These are phyloP conservation scores for Centrocercus urophasianus DNA, from an alignment of 2,113 vertebrate genomes.

Conservation along the genomic window DNA sequence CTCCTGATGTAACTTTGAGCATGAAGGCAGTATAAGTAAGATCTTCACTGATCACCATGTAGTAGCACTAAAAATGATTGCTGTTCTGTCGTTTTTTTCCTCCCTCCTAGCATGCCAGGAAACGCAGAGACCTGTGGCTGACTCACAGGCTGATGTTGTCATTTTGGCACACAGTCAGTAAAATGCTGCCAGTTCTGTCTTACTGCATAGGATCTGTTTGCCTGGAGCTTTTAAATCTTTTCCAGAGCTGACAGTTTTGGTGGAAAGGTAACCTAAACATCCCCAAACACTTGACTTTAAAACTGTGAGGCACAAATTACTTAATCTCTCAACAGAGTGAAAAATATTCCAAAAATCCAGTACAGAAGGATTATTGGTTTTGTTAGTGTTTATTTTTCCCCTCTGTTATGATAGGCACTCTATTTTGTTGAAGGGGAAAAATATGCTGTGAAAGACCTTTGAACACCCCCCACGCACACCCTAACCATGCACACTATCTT, in stretches of 20 bases:
- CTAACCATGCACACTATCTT: not conserved
- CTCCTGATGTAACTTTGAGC: not conserved
- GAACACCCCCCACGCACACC: not conserved
- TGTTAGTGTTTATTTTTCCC: not conserved
- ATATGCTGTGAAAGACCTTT: not conserved
- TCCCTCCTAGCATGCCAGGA: not conserved
- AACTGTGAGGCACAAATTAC: not conserved
- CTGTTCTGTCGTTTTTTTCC: not conserved
- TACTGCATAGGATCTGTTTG: not conserved
- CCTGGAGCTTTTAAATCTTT: not conserved
- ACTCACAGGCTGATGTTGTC: constrained; percentile 5
- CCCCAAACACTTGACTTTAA: not conserved
- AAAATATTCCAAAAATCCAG: not conserved
- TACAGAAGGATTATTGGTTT: not conserved
- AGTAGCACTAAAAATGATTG: not conserved
- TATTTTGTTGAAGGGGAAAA: not conserved
- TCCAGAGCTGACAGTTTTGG: not conserved
- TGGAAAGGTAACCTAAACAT: constrained; percentile 9
- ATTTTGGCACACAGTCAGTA: not conserved
- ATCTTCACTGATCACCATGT: not conserved
- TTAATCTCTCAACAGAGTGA: not conserved
- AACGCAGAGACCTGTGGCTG: not conserved
- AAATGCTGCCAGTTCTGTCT: constrained; percentile 16
- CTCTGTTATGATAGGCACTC: not conserved
- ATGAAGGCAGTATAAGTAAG: not conserved